Evolutionary conservation across 1,140 invertebrate genomes (phyloP), one percentile per base, ranked within the genome.

Genomic region (Habropoda laboriosa): DNA sequence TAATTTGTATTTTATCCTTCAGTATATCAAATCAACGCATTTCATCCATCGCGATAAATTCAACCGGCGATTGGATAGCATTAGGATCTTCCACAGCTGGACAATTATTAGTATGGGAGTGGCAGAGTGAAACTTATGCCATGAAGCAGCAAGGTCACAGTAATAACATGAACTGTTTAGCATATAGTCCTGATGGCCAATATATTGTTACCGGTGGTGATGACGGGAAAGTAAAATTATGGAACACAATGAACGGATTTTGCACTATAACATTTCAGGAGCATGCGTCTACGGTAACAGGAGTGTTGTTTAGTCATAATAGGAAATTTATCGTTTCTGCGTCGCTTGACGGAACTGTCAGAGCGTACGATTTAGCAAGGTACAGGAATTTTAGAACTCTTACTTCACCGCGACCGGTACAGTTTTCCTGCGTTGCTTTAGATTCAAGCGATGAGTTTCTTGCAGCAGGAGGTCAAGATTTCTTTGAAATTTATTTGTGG

Each of bases 81-180:
- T 89, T 99, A 35, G 98, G 97, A 0, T 98, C 97, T 89, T 94
- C 95, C 0, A 95, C 95, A 51, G 93, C 97, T 3, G 98, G 98
- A 0, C 98, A 99, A 90, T 92, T 99, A 27, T 91, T 99, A 18
- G 98, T 99, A 10, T 99, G 98, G 98, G 99, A 99, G 93, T 99
- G 98, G 98, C 98, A 99, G 92, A 99, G 98, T 91, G 98, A 99
- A 93, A 98, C 97, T n/a, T 99, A 99, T 87, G 96, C 99, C 0
- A 95, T 99, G 94, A 99, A 99, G 90, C 98, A 99, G 88, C 98
- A 99, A 93, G 98, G 98, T 0, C 99, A 99, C 88, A 96, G 96
- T 61, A 96, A 97, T 88, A 96, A 97, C 88, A 98, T 99, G 96
- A 96, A 95, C 16, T 97, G 96, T 89, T 93, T 99, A 10, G 94